These are phyloP conservation scores for Pseudanteris insignis DNA, from an alignment of 2,888 invertebrate species.

Conservation along the genomic window DNA sequence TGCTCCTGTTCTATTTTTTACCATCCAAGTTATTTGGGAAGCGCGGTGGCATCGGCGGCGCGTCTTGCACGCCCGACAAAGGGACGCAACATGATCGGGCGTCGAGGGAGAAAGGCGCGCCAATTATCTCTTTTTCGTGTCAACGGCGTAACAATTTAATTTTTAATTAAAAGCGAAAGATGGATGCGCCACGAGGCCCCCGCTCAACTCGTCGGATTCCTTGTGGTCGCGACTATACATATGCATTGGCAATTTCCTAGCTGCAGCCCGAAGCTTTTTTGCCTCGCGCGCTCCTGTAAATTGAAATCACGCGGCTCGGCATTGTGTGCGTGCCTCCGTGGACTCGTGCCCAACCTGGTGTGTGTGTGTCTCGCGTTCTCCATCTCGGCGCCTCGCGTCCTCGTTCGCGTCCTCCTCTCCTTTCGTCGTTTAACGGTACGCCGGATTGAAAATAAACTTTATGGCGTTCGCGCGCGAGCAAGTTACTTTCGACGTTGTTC, in stretches of 20 bases:
- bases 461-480: slow-evolving; percentile 46
- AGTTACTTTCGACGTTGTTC: slow-evolving; percentile 48
- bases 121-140: background rate
- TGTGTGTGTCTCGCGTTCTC: too few species aligned
- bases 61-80: too few species aligned
- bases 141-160: background rate
- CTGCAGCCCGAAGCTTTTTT: background rate
- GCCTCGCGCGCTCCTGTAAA: background rate
- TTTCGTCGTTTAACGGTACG: slow-evolving; percentile 48
- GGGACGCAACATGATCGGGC: background rate
- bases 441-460: slow-evolving; percentile 50
- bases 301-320: background rate
- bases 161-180: background rate
- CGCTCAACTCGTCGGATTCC: background rate
- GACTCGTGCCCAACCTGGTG: too few species aligned
- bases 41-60: too few species aligned
- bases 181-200: background rate
- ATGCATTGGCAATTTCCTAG: background rate
- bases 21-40: too few species aligned
- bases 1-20: too few species aligned
- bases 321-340: too few species aligned
- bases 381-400: slow-evolving; percentile 11
- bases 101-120: background rate
- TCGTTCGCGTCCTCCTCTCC: slow-evolving; percentile 30
- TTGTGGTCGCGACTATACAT: background rate